Evolutionary conservation across 64 coral and sea anemone species (phyloP), one percentile per base, ranked within the genome.

Genomic region (Montipora efflorescens): DNA sequence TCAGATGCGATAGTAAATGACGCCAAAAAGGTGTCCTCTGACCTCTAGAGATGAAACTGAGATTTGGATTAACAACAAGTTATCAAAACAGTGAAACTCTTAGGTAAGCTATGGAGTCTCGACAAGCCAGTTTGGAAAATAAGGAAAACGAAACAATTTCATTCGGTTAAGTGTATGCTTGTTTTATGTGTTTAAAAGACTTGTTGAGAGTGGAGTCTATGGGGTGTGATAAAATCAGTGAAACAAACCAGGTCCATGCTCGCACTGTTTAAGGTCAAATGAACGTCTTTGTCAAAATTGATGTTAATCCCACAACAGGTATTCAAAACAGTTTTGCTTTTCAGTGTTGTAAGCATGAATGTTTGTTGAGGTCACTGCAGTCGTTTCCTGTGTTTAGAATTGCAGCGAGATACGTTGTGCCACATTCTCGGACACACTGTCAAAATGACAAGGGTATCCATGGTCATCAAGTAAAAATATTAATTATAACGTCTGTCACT

Each of bases 291-390:
- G 82, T 86, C 82, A 86, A n/a, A 70, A 13, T 52, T 86, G 82
- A 86, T 72, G 13, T 23, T 86, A 86, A 86, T 86, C 82, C 82
- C 43, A 47, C 18, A 71, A 50, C 82, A 86, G 82, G 82, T 71
- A 86, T 86, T 86, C 66, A 86, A 86, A 86, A 86, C 82, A 86
- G 70, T 86, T 86, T 46, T 49, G 62, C 71, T 84, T 86, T 84
- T 86, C 47, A 50, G 23, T 67, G 61, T 70, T 49, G 64, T 44
- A 86, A 86, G 18, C 61, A 48, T 86, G 46, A 43, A 72, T 86
- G 82, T 86, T 86, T 86, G 82, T 86, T 86, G 82, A 86, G 82
- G 82, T 72, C 82, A 72, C 16, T 19, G 5, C 46, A 23, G 66
- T 20, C 68, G 82, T 71, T 86, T 86, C 82, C 82, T 86, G 82